These are phyloP conservation scores for Tromatobia lineatoria DNA, from an alignment of 2,888 invertebrate species.

Conservation along the genomic window DNA sequence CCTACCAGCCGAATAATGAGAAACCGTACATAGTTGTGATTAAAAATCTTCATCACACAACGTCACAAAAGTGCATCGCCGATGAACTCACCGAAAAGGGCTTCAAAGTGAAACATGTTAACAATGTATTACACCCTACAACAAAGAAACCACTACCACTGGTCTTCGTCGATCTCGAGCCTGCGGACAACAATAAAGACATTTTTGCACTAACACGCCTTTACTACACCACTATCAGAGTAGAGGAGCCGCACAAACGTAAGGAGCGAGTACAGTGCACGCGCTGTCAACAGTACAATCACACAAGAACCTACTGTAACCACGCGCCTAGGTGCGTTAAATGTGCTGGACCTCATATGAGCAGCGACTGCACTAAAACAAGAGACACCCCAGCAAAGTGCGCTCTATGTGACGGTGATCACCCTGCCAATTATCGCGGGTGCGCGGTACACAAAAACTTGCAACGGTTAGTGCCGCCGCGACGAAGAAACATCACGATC, in stretches of 20 bases:
- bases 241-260: constrained; percentile 59
- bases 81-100: constrained; percentile 52
- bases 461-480: background rate
- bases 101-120: constrained; percentile 62
- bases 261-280: constrained; percentile 52
- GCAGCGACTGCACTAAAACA: constrained; percentile 43
- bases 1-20: constrained; percentile 51
- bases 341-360: constrained; percentile 64
- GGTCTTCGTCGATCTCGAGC: constrained; percentile 23
- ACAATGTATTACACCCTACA: constrained; percentile 55
- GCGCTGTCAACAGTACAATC: constrained; percentile 47
- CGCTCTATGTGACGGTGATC: constrained; percentile 28
- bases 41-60: constrained; percentile 58
- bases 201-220: constrained; percentile 62
- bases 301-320: constrained; percentile 43
- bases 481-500: background rate
- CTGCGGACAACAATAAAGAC: constrained; percentile 11
- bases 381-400: constrained; percentile 35
- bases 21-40: constrained; percentile 66
- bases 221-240: constrained; percentile 46
- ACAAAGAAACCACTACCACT: constrained; percentile 66
- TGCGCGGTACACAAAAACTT: constrained; percentile 25
- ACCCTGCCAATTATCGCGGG: constrained; percentile 47
- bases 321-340: constrained; percentile 49
- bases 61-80: constrained; percentile 55